These are phyloP conservation scores for Thelaira solivaga DNA, from an alignment of 2,888 invertebrate genomes.

Conservation along the genomic window DNA sequence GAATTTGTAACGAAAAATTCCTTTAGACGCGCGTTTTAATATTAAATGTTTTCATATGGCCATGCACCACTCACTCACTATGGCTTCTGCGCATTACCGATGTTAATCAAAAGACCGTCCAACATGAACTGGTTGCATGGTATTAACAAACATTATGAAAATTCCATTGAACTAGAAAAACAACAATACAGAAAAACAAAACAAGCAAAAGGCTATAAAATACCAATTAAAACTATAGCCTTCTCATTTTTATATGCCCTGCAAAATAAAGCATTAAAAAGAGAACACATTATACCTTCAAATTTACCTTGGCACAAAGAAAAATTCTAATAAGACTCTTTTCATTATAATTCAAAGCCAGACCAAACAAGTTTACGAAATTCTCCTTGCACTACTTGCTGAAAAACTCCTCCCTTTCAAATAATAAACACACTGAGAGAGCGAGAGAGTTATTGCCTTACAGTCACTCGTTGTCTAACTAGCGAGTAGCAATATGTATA, in stretches of 20 bases:
- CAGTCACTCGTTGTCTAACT: slow-evolving; percentile 23
- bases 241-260: not conserved
- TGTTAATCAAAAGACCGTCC: slow-evolving; percentile 76
- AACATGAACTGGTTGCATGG: slow-evolving; percentile 75
- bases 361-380: slow-evolving; percentile 1
- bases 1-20: slow-evolving; percentile 41
- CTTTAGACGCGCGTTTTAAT: slow-evolving; percentile 49
- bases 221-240: not conserved
- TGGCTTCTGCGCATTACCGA: slow-evolving; percentile 66
- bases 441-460: not conserved
- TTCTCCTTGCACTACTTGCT: slow-evolving; percentile 7
- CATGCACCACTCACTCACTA: not conserved
- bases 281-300: not conserved
- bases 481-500: slow-evolving; percentile 26
- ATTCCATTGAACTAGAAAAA: slow-evolving; percentile 39
- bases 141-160: slow-evolving; percentile 40
- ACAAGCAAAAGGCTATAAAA: not conserved
- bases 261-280: not conserved
- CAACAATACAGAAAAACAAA: not conserved
- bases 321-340: slow-evolving; percentile 41
- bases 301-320: not conserved
- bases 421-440: not conserved
- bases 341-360: not conserved
- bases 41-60: not conserved
- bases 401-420: slow-evolving; percentile 22